These are phyloP conservation scores for Orchestia grillus DNA, from an alignment of 1,140 invertebrate genomes.

Conservation along the genomic window DNA sequence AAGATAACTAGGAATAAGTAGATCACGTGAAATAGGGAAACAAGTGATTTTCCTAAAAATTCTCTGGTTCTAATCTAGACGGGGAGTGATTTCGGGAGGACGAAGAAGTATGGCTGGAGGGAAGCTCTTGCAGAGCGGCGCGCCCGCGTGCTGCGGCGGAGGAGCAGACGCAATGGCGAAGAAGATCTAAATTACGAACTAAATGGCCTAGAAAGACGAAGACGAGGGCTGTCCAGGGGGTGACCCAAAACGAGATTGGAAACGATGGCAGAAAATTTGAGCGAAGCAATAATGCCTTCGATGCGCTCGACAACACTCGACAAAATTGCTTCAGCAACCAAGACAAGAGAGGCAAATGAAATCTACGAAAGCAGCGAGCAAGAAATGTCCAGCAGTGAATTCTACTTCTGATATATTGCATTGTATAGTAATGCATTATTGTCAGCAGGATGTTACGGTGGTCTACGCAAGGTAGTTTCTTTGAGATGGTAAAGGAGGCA, in stretches of 20 bases:
- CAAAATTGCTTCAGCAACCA: not conserved
- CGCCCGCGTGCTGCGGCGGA: not conserved
- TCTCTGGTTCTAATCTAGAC: not conserved
- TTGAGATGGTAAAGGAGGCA: not conserved
- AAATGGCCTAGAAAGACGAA: conserved; percentile 54
- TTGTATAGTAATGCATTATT: not conserved
- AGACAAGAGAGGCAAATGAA: not conserved
- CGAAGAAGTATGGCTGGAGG: not conserved
- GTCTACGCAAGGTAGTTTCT: not conserved
- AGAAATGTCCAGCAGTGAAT: not conserved
- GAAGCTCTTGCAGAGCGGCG: not conserved
- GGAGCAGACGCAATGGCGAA: conserved; percentile 23
- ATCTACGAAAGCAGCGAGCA: not conserved
- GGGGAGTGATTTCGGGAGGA: not conserved
- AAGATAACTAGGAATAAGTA: not conserved
- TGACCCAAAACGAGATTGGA: conserved; percentile 46
- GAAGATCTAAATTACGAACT: conserved; percentile 56
- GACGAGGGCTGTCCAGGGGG: conserved; percentile 34
- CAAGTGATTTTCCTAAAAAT: not conserved
- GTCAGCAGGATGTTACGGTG: not conserved
- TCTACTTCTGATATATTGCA: not conserved
- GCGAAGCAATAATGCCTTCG: conserved; percentile 28
- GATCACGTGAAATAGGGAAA: not conserved
- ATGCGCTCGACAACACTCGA: conserved; percentile 25
- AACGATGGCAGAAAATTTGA: conserved; percentile 46